A percentile compares a stretch with the other conserved stretches of the same genome.
Conservation (phyloP, 2,113 vertebrate species). For the Pteruthius melanotis region DNA sequence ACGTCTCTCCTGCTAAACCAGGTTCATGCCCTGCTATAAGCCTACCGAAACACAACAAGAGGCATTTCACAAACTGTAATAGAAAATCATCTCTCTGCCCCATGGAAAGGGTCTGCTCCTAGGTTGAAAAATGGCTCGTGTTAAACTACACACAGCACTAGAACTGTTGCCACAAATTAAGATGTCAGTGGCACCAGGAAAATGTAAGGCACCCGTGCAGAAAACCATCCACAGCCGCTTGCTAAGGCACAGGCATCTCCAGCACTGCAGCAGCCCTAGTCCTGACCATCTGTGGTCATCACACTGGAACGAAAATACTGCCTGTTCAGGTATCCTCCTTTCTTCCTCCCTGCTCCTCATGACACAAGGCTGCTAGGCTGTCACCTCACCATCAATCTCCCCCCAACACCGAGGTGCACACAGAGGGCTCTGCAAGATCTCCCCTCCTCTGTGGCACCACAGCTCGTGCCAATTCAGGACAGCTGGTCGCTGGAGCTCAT, state of each 20-base stretch:
- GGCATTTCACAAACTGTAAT: not conserved
- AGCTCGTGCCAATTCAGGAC: not conserved
- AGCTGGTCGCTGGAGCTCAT: not conserved
- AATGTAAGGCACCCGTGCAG: not conserved
- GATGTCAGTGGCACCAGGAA: not conserved
- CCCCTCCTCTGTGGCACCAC: not conserved
- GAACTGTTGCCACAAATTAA: not conserved
- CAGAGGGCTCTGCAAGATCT: not conserved
- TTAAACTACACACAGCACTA: not conserved
- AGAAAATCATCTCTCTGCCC: not conserved
- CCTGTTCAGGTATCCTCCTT: not conserved
- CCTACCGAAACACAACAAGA: not conserved
- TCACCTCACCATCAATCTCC: not conserved
- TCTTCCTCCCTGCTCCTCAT: not conserved
- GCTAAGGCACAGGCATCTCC: not conserved
- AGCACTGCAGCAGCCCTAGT: not conserved
- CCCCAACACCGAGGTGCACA: not conserved
- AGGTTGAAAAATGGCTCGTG: fast-evolving
- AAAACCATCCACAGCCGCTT: not conserved
- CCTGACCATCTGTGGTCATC: not conserved
- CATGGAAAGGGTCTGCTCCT: not conserved
- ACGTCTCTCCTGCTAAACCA: not conserved
- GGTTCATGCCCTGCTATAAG: not conserved
- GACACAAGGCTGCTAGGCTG: not conserved
- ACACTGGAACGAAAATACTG: not conserved